phyloP scores from a whole-genome alignment of 2,888 invertebrate species.

The Beris morrisii region DNA sequence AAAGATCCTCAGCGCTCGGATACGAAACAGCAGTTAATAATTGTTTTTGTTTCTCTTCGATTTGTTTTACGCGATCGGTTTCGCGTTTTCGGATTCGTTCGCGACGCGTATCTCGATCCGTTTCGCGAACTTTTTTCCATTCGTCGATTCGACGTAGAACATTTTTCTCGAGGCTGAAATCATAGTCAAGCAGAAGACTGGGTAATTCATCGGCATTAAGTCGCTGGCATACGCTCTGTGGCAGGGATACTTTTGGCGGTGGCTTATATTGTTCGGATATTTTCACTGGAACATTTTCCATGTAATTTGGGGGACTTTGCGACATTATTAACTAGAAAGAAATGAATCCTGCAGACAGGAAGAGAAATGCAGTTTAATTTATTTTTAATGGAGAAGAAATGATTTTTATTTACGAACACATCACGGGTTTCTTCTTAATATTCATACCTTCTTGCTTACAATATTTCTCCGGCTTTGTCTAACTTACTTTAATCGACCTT shows the following conservation, averaged over 20 bases:
- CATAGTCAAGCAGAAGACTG: conserved; percentile 61
- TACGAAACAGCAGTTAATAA: conserved; percentile 64
- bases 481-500: too few species aligned
- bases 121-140: conserved; percentile 68
- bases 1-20: conserved; percentile 65
- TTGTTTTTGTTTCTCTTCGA: conserved; percentile 61
- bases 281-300: conserved; percentile 86
- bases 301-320: conserved; percentile 59
- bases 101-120: conserved; percentile 64
- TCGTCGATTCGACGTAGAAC: conserved; percentile 72
- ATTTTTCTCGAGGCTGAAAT: conserved; percentile 73
- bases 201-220: conserved; percentile 58
- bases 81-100: conserved; percentile 64
- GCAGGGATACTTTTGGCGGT: conserved; percentile 69
- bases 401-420: conserved; percentile 1
- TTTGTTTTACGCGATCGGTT: conserved; percentile 60
- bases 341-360: conserved; percentile 1
- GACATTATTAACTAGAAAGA: conserved; percentile 42
- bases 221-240: conserved; percentile 61
- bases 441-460: not conserved
- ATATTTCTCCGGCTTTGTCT: not conserved
- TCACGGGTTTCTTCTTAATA: too few species aligned
- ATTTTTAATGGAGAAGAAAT: not conserved
- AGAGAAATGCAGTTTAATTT: not conserved
- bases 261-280: conserved; percentile 86